Evolutionary conservation across 1,140 invertebrate species (phyloP).

Genomic region (Portunus trituberculatus): DNA sequence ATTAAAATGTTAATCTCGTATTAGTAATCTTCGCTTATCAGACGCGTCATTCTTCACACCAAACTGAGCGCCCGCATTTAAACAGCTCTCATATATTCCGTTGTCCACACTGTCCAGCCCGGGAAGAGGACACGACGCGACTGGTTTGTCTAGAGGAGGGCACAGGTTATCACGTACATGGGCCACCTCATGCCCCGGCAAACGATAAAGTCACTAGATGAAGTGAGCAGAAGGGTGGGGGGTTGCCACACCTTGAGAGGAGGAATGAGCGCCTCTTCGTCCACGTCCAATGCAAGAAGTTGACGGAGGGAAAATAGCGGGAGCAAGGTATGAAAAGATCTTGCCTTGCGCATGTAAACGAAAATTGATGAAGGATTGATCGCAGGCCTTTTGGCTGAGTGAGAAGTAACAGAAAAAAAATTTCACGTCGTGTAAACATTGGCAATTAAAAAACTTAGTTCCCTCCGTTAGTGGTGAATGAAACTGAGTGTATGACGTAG

Average conservation of each 20-base stretch:
- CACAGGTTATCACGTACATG: constrained; percentile 10
- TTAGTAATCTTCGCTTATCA: constrained; percentile 14
- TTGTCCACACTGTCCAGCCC: background rate
- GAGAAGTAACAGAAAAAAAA: too few species aligned
- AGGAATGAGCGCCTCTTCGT: background rate
- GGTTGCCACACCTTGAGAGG: background rate
- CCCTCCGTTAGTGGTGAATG: too few species aligned
- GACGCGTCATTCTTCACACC: constrained; percentile 1
- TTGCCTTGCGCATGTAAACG: too few species aligned
- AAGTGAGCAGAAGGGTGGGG: background rate
- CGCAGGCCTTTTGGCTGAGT: too few species aligned
- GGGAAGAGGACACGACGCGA: background rate
- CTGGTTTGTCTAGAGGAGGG: background rate
- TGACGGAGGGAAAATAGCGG: background rate
- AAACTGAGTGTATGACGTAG: too few species aligned
- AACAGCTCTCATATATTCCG: background rate
- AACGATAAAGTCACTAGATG: background rate
- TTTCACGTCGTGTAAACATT: too few species aligned
- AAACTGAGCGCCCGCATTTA: background rate
- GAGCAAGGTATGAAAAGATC: background rate
- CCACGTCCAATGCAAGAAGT: background rate
- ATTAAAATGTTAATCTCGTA: constrained; percentile 23
- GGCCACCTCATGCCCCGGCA: background rate
- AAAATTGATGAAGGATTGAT: too few species aligned
- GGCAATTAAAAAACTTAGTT: too few species aligned